A percentile compares a stretch with the other conserved stretches of the same genome.
Conservation (phyloP, 1,140 invertebrate species). For the Caenorhabditis brenneri region DNA sequence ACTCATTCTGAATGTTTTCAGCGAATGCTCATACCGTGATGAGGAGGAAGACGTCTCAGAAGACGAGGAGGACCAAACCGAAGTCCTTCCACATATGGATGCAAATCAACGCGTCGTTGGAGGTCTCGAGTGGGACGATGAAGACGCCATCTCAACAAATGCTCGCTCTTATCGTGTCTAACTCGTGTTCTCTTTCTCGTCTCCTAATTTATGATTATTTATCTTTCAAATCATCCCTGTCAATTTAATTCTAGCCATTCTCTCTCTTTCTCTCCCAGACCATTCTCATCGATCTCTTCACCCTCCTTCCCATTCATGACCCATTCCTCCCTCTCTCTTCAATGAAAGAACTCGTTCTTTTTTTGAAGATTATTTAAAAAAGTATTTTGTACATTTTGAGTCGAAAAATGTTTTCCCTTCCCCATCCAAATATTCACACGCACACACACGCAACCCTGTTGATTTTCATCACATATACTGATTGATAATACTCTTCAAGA, state of each 20-base stretch:
- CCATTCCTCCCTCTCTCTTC: background rate
- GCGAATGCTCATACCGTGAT: slow-evolving; percentile 52
- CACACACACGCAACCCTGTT: background rate
- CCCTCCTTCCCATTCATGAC: background rate
- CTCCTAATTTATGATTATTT: background rate
- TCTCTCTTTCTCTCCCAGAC: background rate
- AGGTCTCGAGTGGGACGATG: slow-evolving; percentile 70
- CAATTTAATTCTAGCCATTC: background rate
- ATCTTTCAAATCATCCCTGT: background rate
- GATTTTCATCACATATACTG: slow-evolving; percentile 26
- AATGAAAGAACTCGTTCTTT: no score
- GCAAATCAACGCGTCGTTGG: slow-evolving; percentile 43
- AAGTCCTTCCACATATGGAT: slow-evolving; percentile 46
- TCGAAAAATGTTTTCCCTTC: background rate
- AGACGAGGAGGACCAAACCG: slow-evolving; percentile 48
- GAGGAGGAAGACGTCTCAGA: slow-evolving; percentile 47
- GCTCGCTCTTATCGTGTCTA: slow-evolving; percentile 54
- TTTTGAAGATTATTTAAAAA: background rate
- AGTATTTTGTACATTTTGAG: slow-evolving; percentile 39
- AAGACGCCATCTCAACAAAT: slow-evolving; percentile 46
- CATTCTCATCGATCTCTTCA: slow-evolving; percentile 18
- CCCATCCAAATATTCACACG: background rate
- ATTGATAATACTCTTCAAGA: background rate
- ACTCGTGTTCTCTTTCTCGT: slow-evolving; percentile 30
- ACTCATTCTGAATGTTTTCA: no score